Base-by-base conservation (phyloP, 2,888 invertebrate genomes). In the Chromoteleia sp. region DNA sequence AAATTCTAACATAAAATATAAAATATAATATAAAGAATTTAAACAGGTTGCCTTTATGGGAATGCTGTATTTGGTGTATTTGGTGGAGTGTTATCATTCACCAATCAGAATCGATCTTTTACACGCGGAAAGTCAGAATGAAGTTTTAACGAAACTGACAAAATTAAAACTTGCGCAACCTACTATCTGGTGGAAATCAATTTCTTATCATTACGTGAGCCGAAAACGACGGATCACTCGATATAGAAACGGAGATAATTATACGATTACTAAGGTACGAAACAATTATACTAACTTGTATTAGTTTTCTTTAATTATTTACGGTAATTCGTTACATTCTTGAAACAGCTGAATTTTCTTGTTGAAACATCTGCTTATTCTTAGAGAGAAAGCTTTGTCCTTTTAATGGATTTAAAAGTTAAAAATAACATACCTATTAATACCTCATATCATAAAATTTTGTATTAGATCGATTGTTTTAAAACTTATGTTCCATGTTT, bases 161-260 rank as follows among this genome's bases (percentile, higher is more conserved):
- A 93, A 94, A 73, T 93, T 96, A 93, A 93, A 94, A 84, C 93
- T 93, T 39, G 95, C 96, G 0, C 94, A 94, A 77, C 96, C 96
- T 0, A 93, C 96, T 70, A 95, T 97, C 50, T 97, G 97, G 97
- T 97, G 97, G 97, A 96, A 96, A 89, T 96, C 96, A 48, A 94
- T 96, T 74, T 96, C 96, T 90, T 97, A 96, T 91, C 97, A 97
- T 92, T 97, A 96, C 92, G 95, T 96, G 79, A 92, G 96, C 39
- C 93, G 96, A 83, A 94, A 95, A 87, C 92, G 96, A 70, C 96
- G 96, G 89, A 95, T 96, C 86, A 95, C 96, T 82, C 93, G 96
- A 80, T 96, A 96, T 89, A 93, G 96, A 67, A 96, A 96, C 89
- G 96, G 96, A 5, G 96, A 96, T 90, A 95, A 96, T 52, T 95